A percentile compares a stretch with the other conserved stretches of the same genome.
Evolutionary conservation across 2,113 vertebrate species (phyloP).

Genomic region (Nycticorax nycticorax): DNA sequence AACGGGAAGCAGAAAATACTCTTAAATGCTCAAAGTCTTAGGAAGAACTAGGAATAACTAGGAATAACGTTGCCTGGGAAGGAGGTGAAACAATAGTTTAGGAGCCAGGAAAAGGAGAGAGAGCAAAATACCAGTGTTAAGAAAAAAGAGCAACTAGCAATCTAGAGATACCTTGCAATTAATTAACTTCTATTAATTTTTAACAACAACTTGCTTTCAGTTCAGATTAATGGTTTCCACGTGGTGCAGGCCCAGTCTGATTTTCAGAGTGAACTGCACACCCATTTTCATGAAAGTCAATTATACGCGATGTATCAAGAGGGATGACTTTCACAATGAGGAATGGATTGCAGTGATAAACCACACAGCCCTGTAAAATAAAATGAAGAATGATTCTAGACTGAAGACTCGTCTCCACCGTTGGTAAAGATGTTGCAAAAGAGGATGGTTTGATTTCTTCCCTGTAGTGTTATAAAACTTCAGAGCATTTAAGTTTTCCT

Average conservation of each 20-base stretch:
- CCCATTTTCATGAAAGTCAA: not conserved
- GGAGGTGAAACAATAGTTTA: not conserved
- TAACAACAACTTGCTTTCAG: not conserved
- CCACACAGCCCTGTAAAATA: not conserved
- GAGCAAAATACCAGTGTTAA: accelerated
- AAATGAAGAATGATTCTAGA: not conserved
- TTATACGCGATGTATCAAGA: not conserved
- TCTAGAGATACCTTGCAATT: not conserved
- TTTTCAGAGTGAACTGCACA: not conserved
- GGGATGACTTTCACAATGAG: not conserved
- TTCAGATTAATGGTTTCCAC: not conserved
- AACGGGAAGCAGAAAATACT: not conserved
- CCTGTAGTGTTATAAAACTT: not conserved
- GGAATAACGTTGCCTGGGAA: not conserved
- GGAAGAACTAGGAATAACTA: not conserved
- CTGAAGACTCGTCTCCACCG: not conserved
- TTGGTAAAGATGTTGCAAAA: not conserved
- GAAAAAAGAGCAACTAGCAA: not conserved
- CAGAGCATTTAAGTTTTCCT: not conserved
- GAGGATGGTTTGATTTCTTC: not conserved
- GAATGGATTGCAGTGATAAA: not conserved
- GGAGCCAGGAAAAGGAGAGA: not conserved
- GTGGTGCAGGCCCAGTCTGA: not conserved
- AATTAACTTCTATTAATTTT: not conserved
- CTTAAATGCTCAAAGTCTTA: not conserved